Base-by-base conservation (phyloP, 2,888 invertebrate genomes). In the Amblyteles armatorius region DNA sequence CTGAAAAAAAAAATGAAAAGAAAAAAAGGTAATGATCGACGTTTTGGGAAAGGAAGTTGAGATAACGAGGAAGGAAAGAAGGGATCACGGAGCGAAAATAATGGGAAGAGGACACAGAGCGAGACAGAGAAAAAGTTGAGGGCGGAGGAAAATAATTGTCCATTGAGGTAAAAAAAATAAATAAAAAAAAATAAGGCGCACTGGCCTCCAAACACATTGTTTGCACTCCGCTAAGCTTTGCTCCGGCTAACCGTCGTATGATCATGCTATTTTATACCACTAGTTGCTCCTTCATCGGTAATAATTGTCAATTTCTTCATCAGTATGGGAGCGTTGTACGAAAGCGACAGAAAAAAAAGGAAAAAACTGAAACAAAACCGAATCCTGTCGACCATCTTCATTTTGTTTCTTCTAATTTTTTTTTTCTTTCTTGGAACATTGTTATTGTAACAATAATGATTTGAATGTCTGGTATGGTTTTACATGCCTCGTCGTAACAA, bases 181-280 rank as follows among this genome's bases (percentile, higher is more conserved):
- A 36, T 72, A 71, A 72, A 87, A 82, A 83, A 76, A 90, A 89
- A 88, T 88, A 91, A 91, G 93, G 93, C 93, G 92, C 91, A 96
- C 96, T 96, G 96, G 97, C 96, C 96, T 96, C 96, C 96, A 97
- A 96, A 96, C 97, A 97, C 97, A 97, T 97, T 97, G 97, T 97
- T 97, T 97, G 97, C 97, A 97, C 97, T 96, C 96, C 94, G 95
- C 94, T 94, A 92, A 93, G 93, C 92, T 92, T 92, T 88, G 89
- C 90, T 91, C 90, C 90, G 87, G 91, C 89, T 90, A 89, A 90
- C 90, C 91, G 90, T 90, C 90, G 90, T 90, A 88, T 90, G 89
- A 91, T 91, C 87, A 87, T 89, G 87, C 87, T 90, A 87, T 90
- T 88, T 26, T 88, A 88, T 83, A 84, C 88, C 88, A 90, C 90